phyloP scores from a whole-genome alignment of 1,140 invertebrate species.

The Leptinotarsa defecta region DNA sequence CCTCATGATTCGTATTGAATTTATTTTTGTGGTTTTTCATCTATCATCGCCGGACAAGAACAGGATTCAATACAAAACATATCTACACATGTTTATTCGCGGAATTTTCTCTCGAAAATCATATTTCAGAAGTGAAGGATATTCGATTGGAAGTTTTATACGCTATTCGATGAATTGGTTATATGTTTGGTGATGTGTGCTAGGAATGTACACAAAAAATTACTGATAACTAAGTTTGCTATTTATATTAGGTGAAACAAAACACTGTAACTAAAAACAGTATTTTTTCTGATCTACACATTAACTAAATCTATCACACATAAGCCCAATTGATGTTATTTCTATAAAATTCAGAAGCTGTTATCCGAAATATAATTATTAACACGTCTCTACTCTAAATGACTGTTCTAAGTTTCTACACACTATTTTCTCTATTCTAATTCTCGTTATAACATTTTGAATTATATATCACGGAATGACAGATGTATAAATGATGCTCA shows the following conservation, averaged over 20 bases:
- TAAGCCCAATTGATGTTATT: conserved; percentile 20
- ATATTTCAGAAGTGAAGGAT: conserved; percentile 19
- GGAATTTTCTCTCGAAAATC: conserved; percentile 7
- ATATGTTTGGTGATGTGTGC: conserved; percentile 1
- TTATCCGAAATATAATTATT: conserved; percentile 16
- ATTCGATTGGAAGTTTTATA: conserved; percentile 16
- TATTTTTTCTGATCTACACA: conserved; percentile 11
- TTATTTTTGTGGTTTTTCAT: conserved; percentile 35
- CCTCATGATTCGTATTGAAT: background rate
- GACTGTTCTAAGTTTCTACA: conserved; percentile 28
- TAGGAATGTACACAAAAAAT: conserved; percentile 5
- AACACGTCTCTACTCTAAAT: conserved; percentile 26
- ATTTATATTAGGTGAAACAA: background rate
- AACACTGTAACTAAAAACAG: background rate
- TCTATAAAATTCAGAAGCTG: conserved; percentile 19
- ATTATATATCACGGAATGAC: background rate
- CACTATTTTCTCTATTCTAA: conserved; percentile 37
- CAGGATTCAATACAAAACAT: conserved; percentile 48
- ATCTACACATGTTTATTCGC: conserved; percentile 25
- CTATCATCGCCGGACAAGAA: conserved; percentile 47
- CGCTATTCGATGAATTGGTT: background rate
- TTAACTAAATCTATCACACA: conserved; percentile 28
- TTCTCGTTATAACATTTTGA: conserved; percentile 28
- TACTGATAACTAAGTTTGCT: background rate
- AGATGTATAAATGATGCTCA: background rate